Percentiles rank a stretch among this genome's conserved stretches.
Conservation (phyloP, 2,797 vertebrate genomes). For the Salmo trutta region DNA sequence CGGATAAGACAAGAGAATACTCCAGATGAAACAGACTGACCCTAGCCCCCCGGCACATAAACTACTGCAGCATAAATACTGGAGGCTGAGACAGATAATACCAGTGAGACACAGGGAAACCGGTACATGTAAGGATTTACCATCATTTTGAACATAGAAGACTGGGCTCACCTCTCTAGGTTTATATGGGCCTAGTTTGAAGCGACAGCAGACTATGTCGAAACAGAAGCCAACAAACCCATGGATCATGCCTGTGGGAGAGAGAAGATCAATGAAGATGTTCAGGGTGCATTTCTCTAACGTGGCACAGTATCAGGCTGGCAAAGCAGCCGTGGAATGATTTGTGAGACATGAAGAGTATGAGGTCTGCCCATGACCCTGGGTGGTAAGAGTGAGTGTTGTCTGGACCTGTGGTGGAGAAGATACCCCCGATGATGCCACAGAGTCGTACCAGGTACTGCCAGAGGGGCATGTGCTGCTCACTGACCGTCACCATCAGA, state of each 20-base stretch:
- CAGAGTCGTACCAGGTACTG: constrained; percentile 91
- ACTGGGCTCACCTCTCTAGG: constrained; percentile 56
- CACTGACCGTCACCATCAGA: constrained; percentile 91
- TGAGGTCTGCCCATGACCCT: not conserved
- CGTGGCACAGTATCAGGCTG: not conserved
- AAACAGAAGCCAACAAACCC: constrained; percentile 86
- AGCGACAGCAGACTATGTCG: constrained; percentile 87
- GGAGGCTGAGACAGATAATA: too few relatives aligned
- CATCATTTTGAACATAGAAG: not conserved
- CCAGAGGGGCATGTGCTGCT: constrained; percentile 91
- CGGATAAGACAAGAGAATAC: too few relatives aligned
- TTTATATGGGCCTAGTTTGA: constrained; percentile 80
- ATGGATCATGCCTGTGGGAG: constrained; percentile 85
- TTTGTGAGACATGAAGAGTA: not conserved
- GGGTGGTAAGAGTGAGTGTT: not conserved
- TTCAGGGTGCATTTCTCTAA: not conserved
- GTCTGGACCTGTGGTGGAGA: constrained; percentile 88
- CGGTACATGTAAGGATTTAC: not conserved
- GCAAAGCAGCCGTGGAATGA: not conserved
- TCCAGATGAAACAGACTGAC: too few relatives aligned
- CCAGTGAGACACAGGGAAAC: not conserved
- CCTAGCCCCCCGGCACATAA: too few relatives aligned
- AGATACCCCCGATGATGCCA: constrained; percentile 91
- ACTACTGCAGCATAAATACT: too few relatives aligned
- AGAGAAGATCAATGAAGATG: not conserved